Percentiles rank a stretch among this genome's conserved stretches.
Evolutionary conservation across 1,140 invertebrate genomes (phyloP).

Genomic region (Bombus ignitus): DNA sequence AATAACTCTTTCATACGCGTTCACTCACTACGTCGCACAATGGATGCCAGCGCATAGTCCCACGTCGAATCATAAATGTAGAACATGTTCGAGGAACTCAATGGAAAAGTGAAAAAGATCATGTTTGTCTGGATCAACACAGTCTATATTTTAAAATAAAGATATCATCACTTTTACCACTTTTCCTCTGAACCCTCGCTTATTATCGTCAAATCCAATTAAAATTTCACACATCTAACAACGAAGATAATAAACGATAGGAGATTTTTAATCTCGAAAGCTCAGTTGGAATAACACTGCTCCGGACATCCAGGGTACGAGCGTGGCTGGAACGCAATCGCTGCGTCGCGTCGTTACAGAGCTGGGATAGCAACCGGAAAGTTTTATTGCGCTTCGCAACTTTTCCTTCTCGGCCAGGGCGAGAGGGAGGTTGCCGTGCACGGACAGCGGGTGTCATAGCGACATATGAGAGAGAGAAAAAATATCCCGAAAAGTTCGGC

Average conservation of each 20-base stretch:
- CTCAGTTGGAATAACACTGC: not conserved
- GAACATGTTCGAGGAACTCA: not conserved
- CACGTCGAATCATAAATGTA: not conserved
- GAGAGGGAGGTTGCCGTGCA: slow-evolving; percentile 52
- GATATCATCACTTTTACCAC: not conserved
- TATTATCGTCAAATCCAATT: not conserved
- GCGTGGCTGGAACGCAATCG: slow-evolving; percentile 27
- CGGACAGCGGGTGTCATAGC: slow-evolving; percentile 52
- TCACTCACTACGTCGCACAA: not conserved
- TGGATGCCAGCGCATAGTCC: not conserved
- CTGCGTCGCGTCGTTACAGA: slow-evolving; percentile 31
- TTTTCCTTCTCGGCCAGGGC: slow-evolving; percentile 55
- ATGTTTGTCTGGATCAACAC: too few species aligned
- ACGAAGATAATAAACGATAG: not conserved
- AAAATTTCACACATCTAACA: not conserved
- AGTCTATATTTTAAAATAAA: not conserved
- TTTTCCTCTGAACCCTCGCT: not conserved
- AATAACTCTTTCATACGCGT: not conserved
- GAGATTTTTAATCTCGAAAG: not conserved
- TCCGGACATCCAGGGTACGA: slow-evolving; percentile 23
- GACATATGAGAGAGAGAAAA: slow-evolving; percentile 57
- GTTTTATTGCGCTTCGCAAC: slow-evolving; percentile 65
- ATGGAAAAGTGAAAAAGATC: not conserved
- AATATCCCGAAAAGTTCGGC: slow-evolving; percentile 55
- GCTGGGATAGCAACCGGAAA: slow-evolving; percentile 38